These are phyloP conservation scores for Lamellibrachia satsuma DNA, from an alignment of 2,888 invertebrate genomes.

Conservation along the genomic window DNA sequence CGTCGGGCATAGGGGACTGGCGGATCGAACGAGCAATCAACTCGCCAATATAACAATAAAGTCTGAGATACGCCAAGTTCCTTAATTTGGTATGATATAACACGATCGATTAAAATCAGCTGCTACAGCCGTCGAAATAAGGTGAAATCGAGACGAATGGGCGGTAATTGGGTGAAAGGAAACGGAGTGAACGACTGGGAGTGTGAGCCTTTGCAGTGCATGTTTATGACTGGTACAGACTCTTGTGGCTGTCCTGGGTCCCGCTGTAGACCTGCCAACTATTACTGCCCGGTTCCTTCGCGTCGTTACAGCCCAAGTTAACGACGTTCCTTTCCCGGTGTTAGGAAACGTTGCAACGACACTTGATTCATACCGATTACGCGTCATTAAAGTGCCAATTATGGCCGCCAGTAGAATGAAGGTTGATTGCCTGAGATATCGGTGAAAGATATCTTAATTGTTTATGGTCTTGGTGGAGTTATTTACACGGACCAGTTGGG, in stretches of 20 bases:
- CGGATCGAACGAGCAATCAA: background rate
- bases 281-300: background rate
- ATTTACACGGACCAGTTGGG: background rate
- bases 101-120: background rate
- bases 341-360: background rate
- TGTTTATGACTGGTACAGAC: background rate
- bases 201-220: background rate
- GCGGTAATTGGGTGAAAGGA: background rate
- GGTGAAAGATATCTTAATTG: background rate
- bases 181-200: background rate
- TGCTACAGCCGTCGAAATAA: background rate
- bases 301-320: background rate
- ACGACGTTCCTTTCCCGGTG: background rate
- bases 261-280: background rate
- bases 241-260: background rate
- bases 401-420: background rate
- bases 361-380: background rate
- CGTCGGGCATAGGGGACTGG: background rate
- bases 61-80: background rate
- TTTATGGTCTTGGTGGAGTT: background rate
- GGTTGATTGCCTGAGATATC: background rate
- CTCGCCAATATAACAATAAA: background rate
- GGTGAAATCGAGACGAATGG: background rate
- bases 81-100: background rate
- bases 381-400: background rate